Evolutionary conservation across 2,113 vertebrate species (phyloP).

Genomic region (Uria aalge): DNA sequence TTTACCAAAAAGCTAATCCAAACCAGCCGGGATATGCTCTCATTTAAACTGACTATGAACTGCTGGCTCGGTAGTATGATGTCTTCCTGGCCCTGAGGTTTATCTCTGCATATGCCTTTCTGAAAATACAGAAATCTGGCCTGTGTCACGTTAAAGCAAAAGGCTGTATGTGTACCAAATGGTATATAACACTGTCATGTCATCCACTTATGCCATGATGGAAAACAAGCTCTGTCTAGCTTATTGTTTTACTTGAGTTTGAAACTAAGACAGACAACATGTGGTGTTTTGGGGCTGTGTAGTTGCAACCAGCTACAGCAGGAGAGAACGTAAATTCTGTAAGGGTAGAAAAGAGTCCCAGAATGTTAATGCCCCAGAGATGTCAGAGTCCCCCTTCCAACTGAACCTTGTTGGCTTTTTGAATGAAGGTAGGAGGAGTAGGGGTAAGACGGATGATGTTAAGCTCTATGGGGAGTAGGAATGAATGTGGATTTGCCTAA

Average conservation of each 20-base stretch:
- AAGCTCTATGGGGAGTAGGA: background rate
- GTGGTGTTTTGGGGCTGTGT: background rate
- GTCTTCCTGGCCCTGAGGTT: background rate
- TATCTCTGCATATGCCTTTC: background rate
- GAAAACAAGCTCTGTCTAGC: background rate
- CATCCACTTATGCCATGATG: background rate
- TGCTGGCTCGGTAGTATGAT: background rate
- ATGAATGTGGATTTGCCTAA: background rate
- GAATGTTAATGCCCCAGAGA: background rate
- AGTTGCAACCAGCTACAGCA: background rate
- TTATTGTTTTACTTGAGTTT: background rate
- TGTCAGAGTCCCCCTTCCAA: background rate
- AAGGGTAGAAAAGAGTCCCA: background rate
- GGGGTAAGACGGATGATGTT: background rate
- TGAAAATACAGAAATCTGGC: background rate
- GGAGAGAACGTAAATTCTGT: background rate
- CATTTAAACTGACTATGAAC: background rate
- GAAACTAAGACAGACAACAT: background rate
- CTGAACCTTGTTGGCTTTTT: background rate
- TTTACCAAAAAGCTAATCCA: background rate
- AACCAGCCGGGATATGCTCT: background rate
- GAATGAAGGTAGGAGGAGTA: background rate
- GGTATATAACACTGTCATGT: background rate
- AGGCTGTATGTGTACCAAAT: rapidly evolving
- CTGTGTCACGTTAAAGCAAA: background rate